These are phyloP conservation scores for Sandelia bainsii DNA, from an alignment of 2,797 vertebrate species.

Conservation along the genomic window DNA sequence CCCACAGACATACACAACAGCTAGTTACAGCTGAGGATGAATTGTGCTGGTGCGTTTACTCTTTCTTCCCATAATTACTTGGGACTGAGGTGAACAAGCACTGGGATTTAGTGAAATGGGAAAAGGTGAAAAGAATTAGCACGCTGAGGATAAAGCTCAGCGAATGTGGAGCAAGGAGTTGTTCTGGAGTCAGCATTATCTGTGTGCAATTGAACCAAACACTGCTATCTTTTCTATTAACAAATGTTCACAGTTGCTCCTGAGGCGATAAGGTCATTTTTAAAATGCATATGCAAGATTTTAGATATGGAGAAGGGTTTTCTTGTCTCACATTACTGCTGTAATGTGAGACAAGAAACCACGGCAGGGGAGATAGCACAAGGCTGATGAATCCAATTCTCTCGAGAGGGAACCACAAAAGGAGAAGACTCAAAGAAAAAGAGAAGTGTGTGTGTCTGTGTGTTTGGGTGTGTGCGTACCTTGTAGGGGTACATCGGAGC, in stretches of 20 bases:
- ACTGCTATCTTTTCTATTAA: constrained; percentile 55
- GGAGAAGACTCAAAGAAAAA: constrained; percentile 35
- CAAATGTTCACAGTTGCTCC: constrained; percentile 39
- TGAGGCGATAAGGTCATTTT: constrained; percentile 28
- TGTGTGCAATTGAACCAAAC: constrained; percentile 50
- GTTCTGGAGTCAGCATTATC: constrained; percentile 59
- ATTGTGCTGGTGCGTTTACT: constrained; percentile 44
- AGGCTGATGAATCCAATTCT: constrained; percentile 52
- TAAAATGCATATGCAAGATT: constrained; percentile 16
- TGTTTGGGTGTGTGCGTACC: constrained; percentile 81
- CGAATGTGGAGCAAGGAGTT: constrained; percentile 26
- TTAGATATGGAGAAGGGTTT: constrained; percentile 30
- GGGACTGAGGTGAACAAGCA: constrained; percentile 53
- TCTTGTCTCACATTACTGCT: constrained; percentile 1
- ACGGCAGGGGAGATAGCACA: constrained; percentile 28
- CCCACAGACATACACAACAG: constrained; percentile 38
- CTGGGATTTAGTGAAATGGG: constrained; percentile 47
- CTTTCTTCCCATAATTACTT: constrained; percentile 64
- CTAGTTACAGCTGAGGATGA: constrained; percentile 35
- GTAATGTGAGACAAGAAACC: constrained; percentile 44
- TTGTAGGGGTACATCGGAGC: constrained; percentile 95
- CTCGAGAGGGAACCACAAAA: constrained; percentile 48
- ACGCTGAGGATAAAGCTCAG: constrained; percentile 34
- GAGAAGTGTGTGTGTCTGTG: constrained; percentile 32
- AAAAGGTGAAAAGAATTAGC: constrained; percentile 55